Evolutionary conservation across 2,888 invertebrate genomes (phyloP).

Genomic region (Habrosyne pyritoides): DNA sequence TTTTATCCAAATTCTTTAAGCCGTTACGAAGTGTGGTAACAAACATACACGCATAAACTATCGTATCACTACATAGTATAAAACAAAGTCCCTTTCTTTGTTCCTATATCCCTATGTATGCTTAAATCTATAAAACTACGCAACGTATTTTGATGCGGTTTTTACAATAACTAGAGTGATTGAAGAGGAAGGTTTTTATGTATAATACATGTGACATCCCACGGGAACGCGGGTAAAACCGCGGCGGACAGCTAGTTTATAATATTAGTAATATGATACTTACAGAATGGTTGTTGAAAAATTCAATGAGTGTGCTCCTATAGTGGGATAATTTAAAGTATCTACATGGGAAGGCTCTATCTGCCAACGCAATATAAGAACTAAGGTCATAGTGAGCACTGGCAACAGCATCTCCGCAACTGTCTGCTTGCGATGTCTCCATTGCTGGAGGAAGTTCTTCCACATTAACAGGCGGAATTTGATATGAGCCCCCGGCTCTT

Average conservation of each 20-base stretch:
- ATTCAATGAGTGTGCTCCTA: conserved; percentile 56
- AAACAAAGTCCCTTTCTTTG: no score
- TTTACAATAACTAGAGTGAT: no score
- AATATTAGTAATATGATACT: conserved; percentile 33
- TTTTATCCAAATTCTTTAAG: no score
- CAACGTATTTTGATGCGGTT: no score
- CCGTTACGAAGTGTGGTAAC: no score
- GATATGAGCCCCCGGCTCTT: conserved; percentile 62
- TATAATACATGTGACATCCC: no score
- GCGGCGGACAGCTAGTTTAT: background rate
- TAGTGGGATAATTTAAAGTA: conserved; percentile 45
- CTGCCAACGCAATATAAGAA: conserved; percentile 87
- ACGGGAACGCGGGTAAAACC: no score
- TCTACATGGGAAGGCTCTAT: conserved; percentile 79
- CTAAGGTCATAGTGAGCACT: conserved; percentile 85
- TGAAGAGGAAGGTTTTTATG: no score
- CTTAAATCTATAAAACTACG: no score
- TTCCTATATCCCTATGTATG: no score
- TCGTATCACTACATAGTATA: no score
- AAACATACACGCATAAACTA: no score
- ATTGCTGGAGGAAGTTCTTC: conserved; percentile 93
- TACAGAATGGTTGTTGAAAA: conserved; percentile 52
- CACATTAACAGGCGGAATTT: conserved; percentile 90
- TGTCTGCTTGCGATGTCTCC: conserved; percentile 87
- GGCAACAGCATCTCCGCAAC: conserved; percentile 87